Evolutionary conservation across 2,113 vertebrate species (phyloP).

Genomic region (Gallinago undulata): DNA sequence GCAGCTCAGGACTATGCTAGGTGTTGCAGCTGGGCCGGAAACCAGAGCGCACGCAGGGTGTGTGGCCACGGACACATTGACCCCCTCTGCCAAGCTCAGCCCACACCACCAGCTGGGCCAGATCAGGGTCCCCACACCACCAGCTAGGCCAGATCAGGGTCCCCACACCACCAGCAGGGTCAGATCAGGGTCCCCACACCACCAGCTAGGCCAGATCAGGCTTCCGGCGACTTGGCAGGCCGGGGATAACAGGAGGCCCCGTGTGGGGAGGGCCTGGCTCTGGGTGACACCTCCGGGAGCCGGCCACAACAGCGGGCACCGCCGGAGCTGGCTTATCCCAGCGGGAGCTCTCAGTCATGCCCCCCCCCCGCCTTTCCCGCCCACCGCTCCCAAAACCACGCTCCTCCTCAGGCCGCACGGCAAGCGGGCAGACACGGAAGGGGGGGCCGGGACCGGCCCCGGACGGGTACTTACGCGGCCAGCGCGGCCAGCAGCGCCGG

Average conservation of each 20-base stretch:
- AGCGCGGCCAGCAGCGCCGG: accelerated
- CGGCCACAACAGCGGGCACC: accelerated
- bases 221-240: accelerated
- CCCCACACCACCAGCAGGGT: too few relatives aligned
- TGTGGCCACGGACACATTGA: accelerated
- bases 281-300: neutral
- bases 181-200: too few relatives aligned
- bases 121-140: too few relatives aligned
- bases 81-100: neutral
- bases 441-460: neutral
- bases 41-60: accelerated
- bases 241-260: accelerated
- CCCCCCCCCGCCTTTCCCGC: neutral
- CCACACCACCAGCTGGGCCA: neutral
- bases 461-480: neutral
- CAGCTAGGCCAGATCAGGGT: too few relatives aligned
- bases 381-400: neutral
- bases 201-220: neutral
- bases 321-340: neutral
- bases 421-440: neutral
- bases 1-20: accelerated
- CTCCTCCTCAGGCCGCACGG: neutral
- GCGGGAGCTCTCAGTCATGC: neutral
- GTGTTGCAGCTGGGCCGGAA: accelerated
- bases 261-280: neutral